Evolutionary conservation across 2,113 vertebrate genomes (phyloP).

Genomic region (Fulmarus glacialis): DNA sequence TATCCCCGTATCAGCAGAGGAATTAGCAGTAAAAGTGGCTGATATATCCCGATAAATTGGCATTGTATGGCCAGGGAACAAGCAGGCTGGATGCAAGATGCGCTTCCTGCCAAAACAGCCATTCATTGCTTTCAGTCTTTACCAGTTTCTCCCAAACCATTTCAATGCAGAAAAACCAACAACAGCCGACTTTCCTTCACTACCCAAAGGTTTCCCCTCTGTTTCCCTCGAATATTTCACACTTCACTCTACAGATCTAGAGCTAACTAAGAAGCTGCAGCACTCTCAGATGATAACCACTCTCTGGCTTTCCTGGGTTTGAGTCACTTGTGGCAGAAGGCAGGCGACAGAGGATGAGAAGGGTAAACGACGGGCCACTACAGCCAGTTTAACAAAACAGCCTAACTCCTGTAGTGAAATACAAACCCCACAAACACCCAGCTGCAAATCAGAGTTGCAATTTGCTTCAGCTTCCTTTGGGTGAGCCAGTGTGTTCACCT

Average conservation of each 20-base stretch:
- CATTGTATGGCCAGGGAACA: not conserved
- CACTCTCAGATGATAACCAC: not conserved
- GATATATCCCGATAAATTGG: not conserved
- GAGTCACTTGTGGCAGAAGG: not conserved
- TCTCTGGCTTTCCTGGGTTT: not conserved
- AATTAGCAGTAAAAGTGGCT: not conserved
- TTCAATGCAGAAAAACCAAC: not conserved
- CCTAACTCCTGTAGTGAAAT: not conserved
- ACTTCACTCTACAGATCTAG: not conserved
- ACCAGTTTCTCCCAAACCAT: not conserved
- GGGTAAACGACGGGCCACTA: not conserved
- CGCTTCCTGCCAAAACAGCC: not conserved
- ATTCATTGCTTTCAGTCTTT: not conserved
- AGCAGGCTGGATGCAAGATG: not conserved
- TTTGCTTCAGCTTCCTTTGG: not conserved
- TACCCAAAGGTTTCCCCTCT: not conserved
- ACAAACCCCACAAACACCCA: not conserved
- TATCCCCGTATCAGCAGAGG: not conserved
- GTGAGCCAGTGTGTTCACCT: not conserved
- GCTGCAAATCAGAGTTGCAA: not conserved
- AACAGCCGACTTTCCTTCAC: not conserved
- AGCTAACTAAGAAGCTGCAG: not conserved
- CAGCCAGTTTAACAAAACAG: not conserved
- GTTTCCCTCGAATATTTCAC: not conserved
- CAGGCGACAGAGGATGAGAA: not conserved